Evolutionary conservation across 1,140 invertebrate species (phyloP), one percentile per base, ranked within the genome.

Genomic region (Ditylenchus dipsaci): DNA sequence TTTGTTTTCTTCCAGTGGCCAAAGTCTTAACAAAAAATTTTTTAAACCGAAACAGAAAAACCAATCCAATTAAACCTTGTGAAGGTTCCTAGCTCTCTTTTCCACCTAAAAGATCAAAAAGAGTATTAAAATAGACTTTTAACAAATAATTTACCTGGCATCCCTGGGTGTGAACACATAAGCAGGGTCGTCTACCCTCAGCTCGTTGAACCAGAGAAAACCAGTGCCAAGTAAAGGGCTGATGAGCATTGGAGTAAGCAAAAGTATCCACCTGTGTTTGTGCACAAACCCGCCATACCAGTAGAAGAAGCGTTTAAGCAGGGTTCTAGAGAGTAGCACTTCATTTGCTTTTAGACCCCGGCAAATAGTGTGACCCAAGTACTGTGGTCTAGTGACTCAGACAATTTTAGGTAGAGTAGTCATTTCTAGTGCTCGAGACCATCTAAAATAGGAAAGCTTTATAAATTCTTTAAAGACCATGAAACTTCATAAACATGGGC

Each of bases 1-100:
- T 74, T 83, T 83, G 58, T 83, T 83, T 56, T 82, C 80, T 29
- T 81, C 77, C 19, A 82, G 61, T 30, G 80, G 80, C 80, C 80
- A 82, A 64, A 80, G 68, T 38, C 33, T 38, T 3, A 38, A 38
- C 3, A 38, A 38, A 11, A 5, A 38, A 38, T 38, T 38, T 38
- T 38, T 11, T 38, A 38, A 38, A 5, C 3, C 3, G 33, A 38
- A 5, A 38, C 33, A 38, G 11, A 11, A 38, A 38, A 38, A 5
- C 11, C 3, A 38, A 38, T 38, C 3, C 11, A 38, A 11, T 5
- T 38, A 38, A 38, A 38, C n/a, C 66, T 69, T 53, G 77, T 69
- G 64, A 82, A 83, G 13, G 72, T 72, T 57, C 67, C 56, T 26
- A 83, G 68, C 68, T 82, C 80, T 43, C 63, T 66, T 29, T 81